Percentiles rank a stretch among this genome's conserved stretches.
phyloP scores from a whole-genome alignment of 2,888 invertebrate genomes.

The Lysandra coridon region DNA sequence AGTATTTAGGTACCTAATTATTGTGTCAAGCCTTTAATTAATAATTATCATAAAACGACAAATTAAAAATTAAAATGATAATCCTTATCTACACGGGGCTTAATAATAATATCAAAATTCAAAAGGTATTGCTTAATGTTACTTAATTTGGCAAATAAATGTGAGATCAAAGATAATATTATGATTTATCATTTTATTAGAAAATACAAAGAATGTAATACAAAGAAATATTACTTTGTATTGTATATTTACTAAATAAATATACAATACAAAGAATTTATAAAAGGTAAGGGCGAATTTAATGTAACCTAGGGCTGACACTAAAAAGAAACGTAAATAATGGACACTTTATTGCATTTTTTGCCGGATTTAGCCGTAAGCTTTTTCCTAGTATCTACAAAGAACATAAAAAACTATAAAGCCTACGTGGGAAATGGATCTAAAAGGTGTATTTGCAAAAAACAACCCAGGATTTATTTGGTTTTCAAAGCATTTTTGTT shows the following conservation, averaged over 20 bases:
- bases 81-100: background rate
- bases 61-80: too few species aligned
- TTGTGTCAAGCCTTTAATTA: too few species aligned
- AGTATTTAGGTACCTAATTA: too few species aligned
- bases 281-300: background rate
- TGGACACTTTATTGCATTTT: background rate
- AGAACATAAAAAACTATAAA: background rate
- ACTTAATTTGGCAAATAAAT: background rate
- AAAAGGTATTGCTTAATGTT: background rate
- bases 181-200: background rate
- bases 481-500: slow-evolving; percentile 1
- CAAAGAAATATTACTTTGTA: too few species aligned
- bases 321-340: background rate
- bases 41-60: too few species aligned
- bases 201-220: background rate
- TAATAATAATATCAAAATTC: background rate
- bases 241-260: too few species aligned
- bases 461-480: background rate
- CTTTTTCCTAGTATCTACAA: background rate
- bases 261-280: background rate
- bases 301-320: background rate
- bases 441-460: background rate
- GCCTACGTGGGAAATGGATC: background rate
- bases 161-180: background rate
- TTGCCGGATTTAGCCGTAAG: too few species aligned